phyloP scores from a whole-genome alignment of 2,888 invertebrate genomes.

The Lottia scabra region DNA sequence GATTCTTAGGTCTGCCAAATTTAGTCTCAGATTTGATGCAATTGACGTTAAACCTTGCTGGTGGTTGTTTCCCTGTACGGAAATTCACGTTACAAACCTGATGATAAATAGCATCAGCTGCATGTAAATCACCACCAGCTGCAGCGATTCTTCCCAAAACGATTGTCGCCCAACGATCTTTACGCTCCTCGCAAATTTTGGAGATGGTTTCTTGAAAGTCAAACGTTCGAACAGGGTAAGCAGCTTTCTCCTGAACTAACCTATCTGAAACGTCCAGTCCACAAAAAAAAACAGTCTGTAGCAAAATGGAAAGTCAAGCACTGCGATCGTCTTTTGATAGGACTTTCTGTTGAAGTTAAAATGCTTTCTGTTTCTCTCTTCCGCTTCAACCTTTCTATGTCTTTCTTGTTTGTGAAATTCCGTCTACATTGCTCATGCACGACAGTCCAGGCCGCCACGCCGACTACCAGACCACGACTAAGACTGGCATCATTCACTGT shows the following conservation, averaged over 20 bases:
- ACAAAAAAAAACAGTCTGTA: too few species aligned
- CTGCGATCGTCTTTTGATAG: background rate
- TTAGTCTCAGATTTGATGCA: background rate
- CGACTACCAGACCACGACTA: background rate
- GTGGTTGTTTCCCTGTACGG: background rate
- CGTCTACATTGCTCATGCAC: background rate
- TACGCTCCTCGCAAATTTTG: background rate
- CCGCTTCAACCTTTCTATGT: background rate
- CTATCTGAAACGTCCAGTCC: too few species aligned
- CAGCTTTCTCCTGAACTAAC: too few species aligned
- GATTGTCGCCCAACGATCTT: background rate
- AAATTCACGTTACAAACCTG: background rate
- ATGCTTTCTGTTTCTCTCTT: background rate
- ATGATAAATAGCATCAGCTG: background rate
- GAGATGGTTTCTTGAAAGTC: background rate
- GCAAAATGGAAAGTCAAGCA: too few species aligned
- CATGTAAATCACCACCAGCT: conserved; percentile 1
- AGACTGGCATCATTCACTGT: background rate
- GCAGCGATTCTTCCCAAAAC: background rate
- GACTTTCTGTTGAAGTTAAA: background rate
- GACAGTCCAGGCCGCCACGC: background rate
- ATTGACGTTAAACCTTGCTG: background rate
- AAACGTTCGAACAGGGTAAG: background rate
- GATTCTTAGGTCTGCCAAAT: background rate
- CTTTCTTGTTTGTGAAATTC: background rate